These are phyloP conservation scores for Hapalemur alaotrensis DNA, from an alignment of 2,797 vertebrate genomes.

Conservation along the genomic window DNA sequence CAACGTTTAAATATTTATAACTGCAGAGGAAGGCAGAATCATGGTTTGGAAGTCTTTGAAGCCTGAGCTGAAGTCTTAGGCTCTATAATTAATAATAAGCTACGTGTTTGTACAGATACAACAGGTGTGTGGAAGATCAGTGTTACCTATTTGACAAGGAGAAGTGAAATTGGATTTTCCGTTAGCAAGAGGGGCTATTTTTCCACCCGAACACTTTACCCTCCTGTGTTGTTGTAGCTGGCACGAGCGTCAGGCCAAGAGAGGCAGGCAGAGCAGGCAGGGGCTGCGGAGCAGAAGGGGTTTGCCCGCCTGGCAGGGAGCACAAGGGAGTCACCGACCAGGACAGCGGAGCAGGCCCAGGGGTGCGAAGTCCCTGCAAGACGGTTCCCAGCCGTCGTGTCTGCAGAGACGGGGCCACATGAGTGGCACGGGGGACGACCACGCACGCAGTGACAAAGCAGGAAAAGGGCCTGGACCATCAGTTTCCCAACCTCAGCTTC, in stretches of 20 bases:
- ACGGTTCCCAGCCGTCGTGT: not conserved
- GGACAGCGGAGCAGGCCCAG: not conserved
- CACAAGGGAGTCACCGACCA: not conserved
- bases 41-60: conserved; percentile 25
- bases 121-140: conserved; percentile 39
- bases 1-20: conserved; percentile 74
- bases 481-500: not conserved
- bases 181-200: not conserved
- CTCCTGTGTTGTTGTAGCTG: not conserved
- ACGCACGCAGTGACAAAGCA: not conserved
- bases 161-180: not conserved
- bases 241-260: not conserved
- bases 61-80: conserved; percentile 26
- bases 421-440: not conserved
- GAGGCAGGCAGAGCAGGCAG: not conserved
- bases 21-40: conserved; percentile 51
- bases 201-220: not conserved
- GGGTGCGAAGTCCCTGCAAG: not conserved
- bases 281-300: not conserved
- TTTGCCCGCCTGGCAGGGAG: not conserved
- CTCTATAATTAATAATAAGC: conserved; percentile 49
- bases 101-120: conserved; percentile 19
- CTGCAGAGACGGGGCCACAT: not conserved
- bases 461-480: not conserved
- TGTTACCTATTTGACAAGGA: not conserved